These are phyloP conservation scores for Heterocephalus glaber DNA, from an alignment of 2,113 vertebrate species.

Conservation along the genomic window DNA sequence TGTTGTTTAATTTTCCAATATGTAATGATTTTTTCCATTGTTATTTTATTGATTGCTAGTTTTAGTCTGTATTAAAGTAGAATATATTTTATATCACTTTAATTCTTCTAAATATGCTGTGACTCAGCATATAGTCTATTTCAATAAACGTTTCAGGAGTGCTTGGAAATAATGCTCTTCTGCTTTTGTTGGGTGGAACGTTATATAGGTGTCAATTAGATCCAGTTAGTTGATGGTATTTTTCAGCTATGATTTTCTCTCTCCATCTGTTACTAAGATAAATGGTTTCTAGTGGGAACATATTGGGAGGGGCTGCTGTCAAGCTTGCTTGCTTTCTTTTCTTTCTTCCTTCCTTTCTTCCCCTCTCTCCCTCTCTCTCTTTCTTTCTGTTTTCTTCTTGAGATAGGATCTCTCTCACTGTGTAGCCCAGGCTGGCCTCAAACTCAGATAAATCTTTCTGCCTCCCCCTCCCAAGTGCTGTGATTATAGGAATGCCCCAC, in stretches of 20 bases:
- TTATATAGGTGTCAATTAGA: background rate
- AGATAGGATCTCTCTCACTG: background rate
- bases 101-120: background rate
- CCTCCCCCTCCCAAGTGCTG: background rate
- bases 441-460: background rate
- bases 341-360: background rate
- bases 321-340: background rate
- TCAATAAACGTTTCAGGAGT: background rate
- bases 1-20: background rate
- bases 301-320: background rate
- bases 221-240: background rate
- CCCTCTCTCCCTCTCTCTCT: background rate
- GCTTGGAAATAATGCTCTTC: background rate
- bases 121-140: background rate
- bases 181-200: background rate
- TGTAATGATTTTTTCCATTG: background rate
- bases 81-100: background rate
- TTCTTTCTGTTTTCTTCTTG: background rate
- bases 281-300: background rate
- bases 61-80: background rate
- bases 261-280: background rate
- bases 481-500: background rate
- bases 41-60: background rate
- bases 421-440: background rate
- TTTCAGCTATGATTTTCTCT: slow-evolving; percentile 1